Base-by-base conservation (phyloP, 2,888 invertebrate genomes). In the Ferdinandea cuprea region DNA sequence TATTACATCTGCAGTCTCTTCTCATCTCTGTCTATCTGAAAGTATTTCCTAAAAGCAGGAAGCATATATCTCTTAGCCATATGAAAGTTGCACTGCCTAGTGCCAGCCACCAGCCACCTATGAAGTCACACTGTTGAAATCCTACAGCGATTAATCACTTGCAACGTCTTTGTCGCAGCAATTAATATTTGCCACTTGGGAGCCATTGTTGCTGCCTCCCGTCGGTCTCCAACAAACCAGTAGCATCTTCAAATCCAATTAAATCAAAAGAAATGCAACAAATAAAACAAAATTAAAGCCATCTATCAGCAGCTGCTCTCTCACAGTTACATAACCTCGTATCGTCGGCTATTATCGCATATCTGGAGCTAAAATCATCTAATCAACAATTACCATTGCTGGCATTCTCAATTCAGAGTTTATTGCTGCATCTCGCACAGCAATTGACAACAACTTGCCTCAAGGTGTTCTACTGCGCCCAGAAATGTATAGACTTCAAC, bases 241-340 rank as follows among this genome's bases (percentile, higher is more conserved):
- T 37, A 42, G 54, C 40, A 11, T 21, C 28, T 54, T 2, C 7
- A 21, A 63, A 56, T 58, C 56, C 58, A 66, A 66, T 74, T 65
- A 40, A 71, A 66, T 32, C 59, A 21, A 52, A 54, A 44, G 28
- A 69, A 80, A 71, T 73, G 68, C 74, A 63, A 80, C 42, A 79
- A 44, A 69, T 17, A 2, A 35, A 35, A 48, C 21, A 48, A 48
- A n/a, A 56, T 56, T 8, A 19, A 30, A 17, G 15, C 15, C 52
- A 25, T 59, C 30, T 15, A 37, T 6, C 25, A 59, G 52, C 44
- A 44, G 21, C 48, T 46, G 25, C 56, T 30, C 42, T 30, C 8
- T 37, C 40, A 81, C 81, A 81, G 81, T 81, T 81, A 77, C 21
- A 40, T 72, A 76, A 77, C 48, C 54, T 61, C 40, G 8, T 19